phyloP scores from a whole-genome alignment of 30 jellyfish, hydroid and myxozoan species.

The Cassiopea andromeda region DNA sequence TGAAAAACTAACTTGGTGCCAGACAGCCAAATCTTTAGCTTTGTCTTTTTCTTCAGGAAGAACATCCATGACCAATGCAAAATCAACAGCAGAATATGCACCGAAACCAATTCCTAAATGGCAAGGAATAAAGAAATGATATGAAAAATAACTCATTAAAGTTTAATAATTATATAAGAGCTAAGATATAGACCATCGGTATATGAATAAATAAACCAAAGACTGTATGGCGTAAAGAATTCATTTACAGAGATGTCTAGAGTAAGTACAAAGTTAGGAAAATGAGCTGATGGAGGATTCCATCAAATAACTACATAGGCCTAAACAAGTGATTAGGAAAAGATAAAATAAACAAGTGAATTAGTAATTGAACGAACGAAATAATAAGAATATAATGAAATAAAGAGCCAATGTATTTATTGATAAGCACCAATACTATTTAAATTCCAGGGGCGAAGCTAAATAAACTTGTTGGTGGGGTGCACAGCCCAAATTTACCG shows the following conservation, averaged over 20 bases:
- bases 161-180: too few relatives aligned
- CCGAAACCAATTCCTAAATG: conserved; percentile 94
- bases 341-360: neutral
- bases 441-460: too few relatives aligned
- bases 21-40: conserved; percentile 98
- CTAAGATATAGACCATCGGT: too few relatives aligned
- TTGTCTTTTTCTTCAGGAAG: conserved; percentile 92
- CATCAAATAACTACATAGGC: too few relatives aligned
- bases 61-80: conserved; percentile 96
- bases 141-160: neutral
- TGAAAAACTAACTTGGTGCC: conserved; percentile 95
- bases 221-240: neutral
- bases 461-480: too few relatives aligned
- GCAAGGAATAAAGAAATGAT: neutral
- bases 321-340: too few relatives aligned
- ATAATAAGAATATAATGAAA: neutral
- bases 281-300: too few relatives aligned
- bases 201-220: neutral
- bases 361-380: neutral
- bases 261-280: too few relatives aligned
- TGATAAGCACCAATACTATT: too few relatives aligned
- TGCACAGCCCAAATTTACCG: too few relatives aligned
- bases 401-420: neutral
- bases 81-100: conserved; percentile 96
- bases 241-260: too few relatives aligned